Percentiles rank a stretch among this genome's conserved stretches.
These are phyloP conservation scores for Tiliqua scincoides DNA, from an alignment of 2,113 vertebrate species.

Conservation along the genomic window DNA sequence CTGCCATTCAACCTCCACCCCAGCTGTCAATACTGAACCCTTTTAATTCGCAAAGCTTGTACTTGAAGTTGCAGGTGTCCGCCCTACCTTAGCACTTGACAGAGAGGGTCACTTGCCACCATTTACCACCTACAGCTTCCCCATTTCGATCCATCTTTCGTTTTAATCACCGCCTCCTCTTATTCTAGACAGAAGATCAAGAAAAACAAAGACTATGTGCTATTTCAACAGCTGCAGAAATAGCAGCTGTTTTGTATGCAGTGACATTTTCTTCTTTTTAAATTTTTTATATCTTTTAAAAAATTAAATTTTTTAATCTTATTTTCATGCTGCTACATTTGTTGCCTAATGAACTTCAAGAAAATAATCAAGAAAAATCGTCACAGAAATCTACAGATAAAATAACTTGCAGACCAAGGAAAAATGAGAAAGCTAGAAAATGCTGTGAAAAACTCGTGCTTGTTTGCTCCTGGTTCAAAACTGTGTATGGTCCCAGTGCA, in stretches of 20 bases:
- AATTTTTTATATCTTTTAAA: too few relatives aligned
- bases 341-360: too few relatives aligned
- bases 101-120: background rate
- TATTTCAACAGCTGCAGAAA: background rate
- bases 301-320: background rate
- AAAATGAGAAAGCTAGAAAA: background rate
- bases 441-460: background rate
- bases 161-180: background rate
- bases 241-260: background rate
- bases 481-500: background rate
- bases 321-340: too few relatives aligned
- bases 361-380: too few relatives aligned
- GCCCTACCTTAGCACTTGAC: background rate
- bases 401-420: too few relatives aligned
- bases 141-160: accelerated
- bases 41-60: slow-evolving; percentile 22
- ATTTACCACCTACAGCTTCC: accelerated
- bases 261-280: background rate
- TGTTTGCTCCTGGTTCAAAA: background rate
- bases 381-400: too few relatives aligned
- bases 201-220: background rate
- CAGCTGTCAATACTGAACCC: background rate
- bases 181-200: background rate
- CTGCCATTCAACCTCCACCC: slow-evolving; percentile 20
- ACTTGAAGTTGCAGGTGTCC: background rate